Evolutionary conservation across 2,113 vertebrate genomes (phyloP).

Genomic region (Sceloporus undulatus): DNA sequence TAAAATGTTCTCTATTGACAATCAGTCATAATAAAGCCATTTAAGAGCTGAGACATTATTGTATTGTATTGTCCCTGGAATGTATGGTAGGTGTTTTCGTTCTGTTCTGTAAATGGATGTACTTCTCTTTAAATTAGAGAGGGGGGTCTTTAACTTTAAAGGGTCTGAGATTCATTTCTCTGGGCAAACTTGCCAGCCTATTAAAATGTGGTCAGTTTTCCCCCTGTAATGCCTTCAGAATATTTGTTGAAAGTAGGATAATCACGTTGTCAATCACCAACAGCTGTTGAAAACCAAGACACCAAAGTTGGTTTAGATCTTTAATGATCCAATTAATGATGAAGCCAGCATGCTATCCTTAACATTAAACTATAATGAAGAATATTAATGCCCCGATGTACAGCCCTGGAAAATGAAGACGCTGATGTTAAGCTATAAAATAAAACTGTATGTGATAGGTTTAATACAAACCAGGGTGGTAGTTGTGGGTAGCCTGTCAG

Average conservation of each 20-base stretch:
- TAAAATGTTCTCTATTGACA: no score
- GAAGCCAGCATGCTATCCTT: conserved; percentile 84
- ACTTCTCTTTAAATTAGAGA: conserved; percentile 22
- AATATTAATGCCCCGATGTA: conserved; percentile 83
- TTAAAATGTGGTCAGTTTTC: conserved; percentile 66
- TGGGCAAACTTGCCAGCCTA: conserved; percentile 52
- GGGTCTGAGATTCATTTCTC: conserved; percentile 33
- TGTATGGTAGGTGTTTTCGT: neutral
- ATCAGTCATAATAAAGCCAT: neutral
- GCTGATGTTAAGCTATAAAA: conserved; percentile 84
- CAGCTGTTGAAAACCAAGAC: conserved; percentile 83
- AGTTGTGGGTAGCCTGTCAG: neutral
- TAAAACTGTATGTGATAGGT: conserved; percentile 67
- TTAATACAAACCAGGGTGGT: conserved; percentile 39
- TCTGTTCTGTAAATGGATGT: neutral
- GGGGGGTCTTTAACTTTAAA: fast-evolving
- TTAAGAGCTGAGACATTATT: neutral
- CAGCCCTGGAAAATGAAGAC: conserved; percentile 86
- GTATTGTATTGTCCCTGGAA: neutral
- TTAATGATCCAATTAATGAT: conserved; percentile 90
- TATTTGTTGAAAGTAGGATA: conserved; percentile 83
- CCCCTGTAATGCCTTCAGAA: conserved; percentile 60
- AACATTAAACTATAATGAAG: conserved; percentile 81
- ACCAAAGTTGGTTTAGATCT: conserved; percentile 87
- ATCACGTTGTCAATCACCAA: conserved; percentile 86